Conservation (phyloP, 2,797 vertebrate genomes). For the Anisognathus igniventris region DNA sequence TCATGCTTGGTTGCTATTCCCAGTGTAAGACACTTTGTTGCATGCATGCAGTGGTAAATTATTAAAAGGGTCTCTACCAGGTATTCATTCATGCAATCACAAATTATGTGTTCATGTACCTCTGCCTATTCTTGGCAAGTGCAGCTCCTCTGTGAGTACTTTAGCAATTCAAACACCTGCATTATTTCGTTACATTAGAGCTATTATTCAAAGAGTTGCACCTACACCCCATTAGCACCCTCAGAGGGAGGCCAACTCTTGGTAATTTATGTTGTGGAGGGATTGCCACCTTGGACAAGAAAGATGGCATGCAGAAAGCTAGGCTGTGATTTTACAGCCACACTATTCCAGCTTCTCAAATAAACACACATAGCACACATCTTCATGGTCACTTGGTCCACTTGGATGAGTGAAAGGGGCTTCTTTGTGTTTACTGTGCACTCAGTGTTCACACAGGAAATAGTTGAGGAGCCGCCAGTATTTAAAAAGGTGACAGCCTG, state of each 20-base stretch:
- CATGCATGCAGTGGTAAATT: constrained; percentile 34
- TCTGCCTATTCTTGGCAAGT: constrained; percentile 28
- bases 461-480: background rate
- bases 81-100: background rate
- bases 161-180: constrained; percentile 26
- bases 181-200: constrained; percentile 34
- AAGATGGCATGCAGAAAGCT: background rate
- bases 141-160: constrained; percentile 5
- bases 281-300: background rate
- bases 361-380: background rate
- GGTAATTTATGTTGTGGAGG: background rate
- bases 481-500: background rate
- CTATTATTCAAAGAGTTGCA: constrained; percentile 31
- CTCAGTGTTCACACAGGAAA: background rate
- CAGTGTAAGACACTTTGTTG: background rate
- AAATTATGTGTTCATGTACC: background rate
- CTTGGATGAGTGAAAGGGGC: background rate
- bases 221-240: constrained; percentile 29
- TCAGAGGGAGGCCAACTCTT: background rate
- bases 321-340: background rate
- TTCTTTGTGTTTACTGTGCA: background rate
- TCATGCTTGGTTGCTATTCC: constrained; percentile 27
- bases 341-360: background rate
- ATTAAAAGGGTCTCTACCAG: constrained; percentile 26
- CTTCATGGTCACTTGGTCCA: background rate